Evolutionary conservation across 1,140 invertebrate genomes (phyloP).

Genomic region (Cotesia typhae): DNA sequence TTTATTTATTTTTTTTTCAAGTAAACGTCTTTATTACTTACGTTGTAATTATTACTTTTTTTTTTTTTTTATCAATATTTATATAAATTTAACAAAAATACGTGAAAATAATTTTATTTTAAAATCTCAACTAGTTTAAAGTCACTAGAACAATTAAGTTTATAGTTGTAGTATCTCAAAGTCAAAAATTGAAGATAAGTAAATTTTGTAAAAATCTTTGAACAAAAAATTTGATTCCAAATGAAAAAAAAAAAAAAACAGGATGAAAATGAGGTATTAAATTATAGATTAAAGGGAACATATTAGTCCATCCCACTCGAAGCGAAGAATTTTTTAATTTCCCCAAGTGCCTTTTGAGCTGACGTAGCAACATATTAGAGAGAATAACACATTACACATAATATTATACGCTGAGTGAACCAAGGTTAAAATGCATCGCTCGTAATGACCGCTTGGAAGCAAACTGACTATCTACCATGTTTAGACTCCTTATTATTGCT

Average conservation of each 20-base stretch:
- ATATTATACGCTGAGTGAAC: constrained; percentile 13
- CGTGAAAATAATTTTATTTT: too few species aligned
- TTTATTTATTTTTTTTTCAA: constrained; percentile 11
- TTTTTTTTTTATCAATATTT: too few species aligned
- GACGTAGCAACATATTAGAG: constrained; percentile 30
- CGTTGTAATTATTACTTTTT: too few species aligned
- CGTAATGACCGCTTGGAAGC: constrained; percentile 26
- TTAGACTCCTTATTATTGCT: constrained; percentile 9
- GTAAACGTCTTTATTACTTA: too few species aligned
- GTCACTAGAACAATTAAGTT: too few species aligned
- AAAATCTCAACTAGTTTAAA: too few species aligned
- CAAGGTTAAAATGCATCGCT: constrained; percentile 27
- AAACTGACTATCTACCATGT: constrained; percentile 1
- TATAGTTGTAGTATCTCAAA: too few species aligned
- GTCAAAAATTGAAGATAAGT: too few species aligned
- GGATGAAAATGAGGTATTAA: background rate
- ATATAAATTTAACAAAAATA: too few species aligned
- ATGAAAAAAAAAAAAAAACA: background rate
- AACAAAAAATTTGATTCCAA: too few species aligned
- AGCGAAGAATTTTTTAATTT: constrained; percentile 14
- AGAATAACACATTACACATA: background rate
- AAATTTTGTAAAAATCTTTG: too few species aligned
- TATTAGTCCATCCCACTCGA: background rate
- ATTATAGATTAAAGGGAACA: background rate
- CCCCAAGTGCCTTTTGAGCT: constrained; percentile 7